phyloP scores from a whole-genome alignment of 2,888 invertebrate genomes.

The Hyalella azteca region DNA sequence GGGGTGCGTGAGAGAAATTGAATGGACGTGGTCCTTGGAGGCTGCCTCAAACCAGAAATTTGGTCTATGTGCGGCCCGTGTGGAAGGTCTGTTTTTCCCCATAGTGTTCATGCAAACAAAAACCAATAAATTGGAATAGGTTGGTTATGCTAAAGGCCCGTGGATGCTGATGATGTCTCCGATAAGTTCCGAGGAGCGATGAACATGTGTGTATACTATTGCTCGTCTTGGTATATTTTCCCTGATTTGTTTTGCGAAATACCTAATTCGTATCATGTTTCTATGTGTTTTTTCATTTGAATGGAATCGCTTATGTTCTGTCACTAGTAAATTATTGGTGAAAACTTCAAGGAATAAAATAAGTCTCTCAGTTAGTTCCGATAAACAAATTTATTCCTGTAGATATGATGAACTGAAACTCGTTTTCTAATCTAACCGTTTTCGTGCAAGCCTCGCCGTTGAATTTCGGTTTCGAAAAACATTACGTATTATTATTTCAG shows the following conservation, averaged over 20 bases:
- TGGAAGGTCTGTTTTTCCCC: background rate
- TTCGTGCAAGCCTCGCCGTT: too few species aligned
- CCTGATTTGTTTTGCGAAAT: background rate
- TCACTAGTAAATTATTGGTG: too few species aligned
- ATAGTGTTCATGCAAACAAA: background rate
- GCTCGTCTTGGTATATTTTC: background rate
- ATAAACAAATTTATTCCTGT: too few species aligned
- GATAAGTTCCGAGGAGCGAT: conserved; percentile 4
- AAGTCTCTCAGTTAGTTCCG: too few species aligned
- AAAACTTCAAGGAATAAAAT: too few species aligned
- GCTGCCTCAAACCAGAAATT: background rate
- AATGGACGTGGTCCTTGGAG: background rate
- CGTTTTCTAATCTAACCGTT: too few species aligned
- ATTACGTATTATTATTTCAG: too few species aligned
- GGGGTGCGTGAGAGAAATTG: conserved; percentile 19
- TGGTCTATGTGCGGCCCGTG: background rate
- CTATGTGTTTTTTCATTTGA: background rate
- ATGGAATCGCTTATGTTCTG: too few species aligned
- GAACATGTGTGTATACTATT: background rate
- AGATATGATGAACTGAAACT: too few species aligned
- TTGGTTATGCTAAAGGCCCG: conserved; percentile 26
- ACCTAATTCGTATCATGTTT: background rate
- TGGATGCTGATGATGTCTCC: background rate
- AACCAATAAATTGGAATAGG: conserved; percentile 31
- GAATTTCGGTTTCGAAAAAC: too few species aligned